Percentiles rank a stretch among this genome's conserved stretches.
phyloP scores from a whole-genome alignment of 2,888 invertebrate species.

The Thereva unica region DNA sequence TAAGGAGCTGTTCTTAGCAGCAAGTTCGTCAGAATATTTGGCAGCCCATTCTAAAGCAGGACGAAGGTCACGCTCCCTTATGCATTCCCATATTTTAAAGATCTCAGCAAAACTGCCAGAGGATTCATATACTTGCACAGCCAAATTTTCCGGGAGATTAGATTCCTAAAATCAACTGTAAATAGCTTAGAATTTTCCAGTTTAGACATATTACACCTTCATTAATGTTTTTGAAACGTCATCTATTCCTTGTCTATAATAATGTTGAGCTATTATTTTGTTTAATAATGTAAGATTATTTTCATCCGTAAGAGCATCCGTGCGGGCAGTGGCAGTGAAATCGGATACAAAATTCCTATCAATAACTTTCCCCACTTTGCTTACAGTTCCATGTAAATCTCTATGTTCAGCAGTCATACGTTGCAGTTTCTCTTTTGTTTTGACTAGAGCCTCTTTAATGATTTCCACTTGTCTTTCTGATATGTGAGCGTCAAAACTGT shows the following conservation, averaged over 20 bases:
- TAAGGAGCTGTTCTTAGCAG: constrained; percentile 69
- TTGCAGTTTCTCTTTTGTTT: constrained; percentile 81
- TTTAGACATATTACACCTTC: constrained; percentile 32
- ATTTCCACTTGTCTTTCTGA: constrained; percentile 73
- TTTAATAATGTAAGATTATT: constrained; percentile 71
- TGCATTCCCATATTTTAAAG: constrained; percentile 84
- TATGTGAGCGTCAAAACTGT: constrained; percentile 60
- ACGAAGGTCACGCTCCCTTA: constrained; percentile 78
- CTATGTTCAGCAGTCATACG: constrained; percentile 85
- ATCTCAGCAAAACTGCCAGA: constrained; percentile 76
- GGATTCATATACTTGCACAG: constrained; percentile 58
- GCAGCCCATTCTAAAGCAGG: constrained; percentile 89
- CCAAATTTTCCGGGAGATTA: constrained; percentile 62
- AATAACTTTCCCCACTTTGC: constrained; percentile 95
- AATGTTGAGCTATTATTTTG: constrained; percentile 92
- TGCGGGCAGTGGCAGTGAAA: constrained; percentile 83
- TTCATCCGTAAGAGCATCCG: constrained; percentile 72
- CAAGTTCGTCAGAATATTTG: constrained; percentile 72
- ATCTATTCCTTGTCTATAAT: constrained; percentile 90
- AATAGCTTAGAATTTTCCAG: not conserved
- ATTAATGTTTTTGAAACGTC: constrained; percentile 84
- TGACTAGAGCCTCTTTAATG: constrained; percentile 73
- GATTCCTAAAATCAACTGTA: constrained; percentile 64
- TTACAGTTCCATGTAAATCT: constrained; percentile 73
- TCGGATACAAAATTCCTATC: constrained; percentile 94